phyloP scores from a whole-genome alignment of 2,113 vertebrate genomes.

The Vombatus ursinus region DNA sequence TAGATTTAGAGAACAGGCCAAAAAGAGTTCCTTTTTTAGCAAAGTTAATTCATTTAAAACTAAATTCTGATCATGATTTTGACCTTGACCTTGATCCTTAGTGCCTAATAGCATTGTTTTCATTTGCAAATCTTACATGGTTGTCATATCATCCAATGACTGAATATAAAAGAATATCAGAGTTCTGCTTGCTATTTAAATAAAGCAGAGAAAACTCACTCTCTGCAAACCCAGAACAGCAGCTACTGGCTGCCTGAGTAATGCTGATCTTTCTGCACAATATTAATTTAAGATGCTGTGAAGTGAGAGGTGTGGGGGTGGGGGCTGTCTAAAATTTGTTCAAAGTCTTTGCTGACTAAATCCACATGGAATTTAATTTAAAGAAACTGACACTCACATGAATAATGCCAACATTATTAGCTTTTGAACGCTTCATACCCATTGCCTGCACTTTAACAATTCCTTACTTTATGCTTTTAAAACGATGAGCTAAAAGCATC shows the following conservation, averaged over 20 bases:
- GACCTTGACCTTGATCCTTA: background rate
- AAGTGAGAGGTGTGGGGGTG: slow-evolving; percentile 1
- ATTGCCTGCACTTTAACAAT: slow-evolving; percentile 31
- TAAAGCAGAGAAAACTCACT: background rate
- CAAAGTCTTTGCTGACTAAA: slow-evolving; percentile 63
- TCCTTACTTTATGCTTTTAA: slow-evolving; percentile 18
- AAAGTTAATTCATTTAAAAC: background rate
- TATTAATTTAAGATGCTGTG: slow-evolving; percentile 65
- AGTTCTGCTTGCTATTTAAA: background rate
- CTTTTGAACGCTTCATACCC: slow-evolving; percentile 18
- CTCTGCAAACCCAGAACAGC: background rate
- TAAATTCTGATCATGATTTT: background rate
- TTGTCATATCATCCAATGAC: background rate
- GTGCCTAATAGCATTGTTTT: background rate
- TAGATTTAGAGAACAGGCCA: background rate
- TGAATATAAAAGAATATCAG: background rate
- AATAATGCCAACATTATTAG: slow-evolving; percentile 55
- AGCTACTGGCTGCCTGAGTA: background rate
- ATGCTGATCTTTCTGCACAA: slow-evolving; percentile 15
- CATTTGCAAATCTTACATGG: background rate
- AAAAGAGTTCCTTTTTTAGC: background rate
- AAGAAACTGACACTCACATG: slow-evolving; percentile 57
- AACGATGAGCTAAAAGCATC: slow-evolving; percentile 62
- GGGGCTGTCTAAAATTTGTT: slow-evolving; percentile 63
- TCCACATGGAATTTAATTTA: slow-evolving; percentile 71